phyloP scores from a whole-genome alignment of 2,113 vertebrate species.

The Mesoclemmys tuberculata region DNA sequence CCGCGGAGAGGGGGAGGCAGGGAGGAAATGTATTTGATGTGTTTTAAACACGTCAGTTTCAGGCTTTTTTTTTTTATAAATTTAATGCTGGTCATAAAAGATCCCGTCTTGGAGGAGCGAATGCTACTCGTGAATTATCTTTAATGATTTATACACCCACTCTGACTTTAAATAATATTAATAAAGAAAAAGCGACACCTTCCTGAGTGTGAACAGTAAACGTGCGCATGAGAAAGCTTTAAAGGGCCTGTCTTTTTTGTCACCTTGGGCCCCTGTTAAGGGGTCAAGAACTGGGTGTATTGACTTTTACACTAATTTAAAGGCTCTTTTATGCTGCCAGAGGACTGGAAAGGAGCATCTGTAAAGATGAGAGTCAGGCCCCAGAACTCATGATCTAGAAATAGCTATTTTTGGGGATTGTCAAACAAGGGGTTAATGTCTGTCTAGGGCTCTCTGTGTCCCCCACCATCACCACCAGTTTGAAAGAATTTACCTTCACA shows the following conservation, averaged over 20 bases:
- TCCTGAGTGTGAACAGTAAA: background rate
- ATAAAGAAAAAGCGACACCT: conserved; percentile 25
- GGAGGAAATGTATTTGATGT: conserved; percentile 66
- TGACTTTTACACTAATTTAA: background rate
- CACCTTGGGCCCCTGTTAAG: background rate
- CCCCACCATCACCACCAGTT: background rate
- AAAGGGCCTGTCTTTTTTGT: background rate
- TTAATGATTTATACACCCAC: conserved; percentile 75
- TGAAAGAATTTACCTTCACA: background rate
- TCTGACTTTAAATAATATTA: conserved; percentile 62
- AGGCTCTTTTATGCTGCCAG: background rate
- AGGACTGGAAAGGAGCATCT: background rate
- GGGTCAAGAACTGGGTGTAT: background rate
- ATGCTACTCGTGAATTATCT: conserved; percentile 78
- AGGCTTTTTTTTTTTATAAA: conserved; percentile 36
- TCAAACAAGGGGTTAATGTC: background rate
- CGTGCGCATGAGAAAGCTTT: background rate
- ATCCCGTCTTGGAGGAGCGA: conserved; percentile 69
- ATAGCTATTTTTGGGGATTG: background rate
- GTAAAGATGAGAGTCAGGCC: background rate
- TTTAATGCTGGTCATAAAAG: conserved; percentile 62
- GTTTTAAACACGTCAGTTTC: conserved; percentile 71
- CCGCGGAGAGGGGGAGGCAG: conserved; percentile 60
- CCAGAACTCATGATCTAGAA: background rate
- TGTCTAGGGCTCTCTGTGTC: background rate